These are phyloP conservation scores for Charaxes varanes DNA, from an alignment of 1,140 invertebrate genomes.

Conservation along the genomic window DNA sequence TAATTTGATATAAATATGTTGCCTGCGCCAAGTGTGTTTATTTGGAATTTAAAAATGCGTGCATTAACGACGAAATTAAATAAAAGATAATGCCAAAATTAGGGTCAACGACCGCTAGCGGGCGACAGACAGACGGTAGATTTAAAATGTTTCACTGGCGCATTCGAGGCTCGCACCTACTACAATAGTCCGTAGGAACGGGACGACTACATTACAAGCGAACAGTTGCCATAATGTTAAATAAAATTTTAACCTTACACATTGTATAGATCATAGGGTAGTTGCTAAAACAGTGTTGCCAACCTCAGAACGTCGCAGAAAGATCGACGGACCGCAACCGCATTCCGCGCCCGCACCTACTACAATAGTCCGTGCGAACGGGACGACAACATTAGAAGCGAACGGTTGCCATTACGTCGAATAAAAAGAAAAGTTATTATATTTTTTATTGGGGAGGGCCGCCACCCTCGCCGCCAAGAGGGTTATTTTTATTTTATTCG, in stretches of 20 bases:
- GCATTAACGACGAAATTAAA: too few species aligned
- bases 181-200: slow-evolving; percentile 57
- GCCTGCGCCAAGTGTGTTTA: too few species aligned
- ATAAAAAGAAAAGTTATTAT: slow-evolving; percentile 74
- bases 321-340: slow-evolving; percentile 9
- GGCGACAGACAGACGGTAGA: too few species aligned
- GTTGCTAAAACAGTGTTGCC: too few species aligned
- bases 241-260: too few species aligned
- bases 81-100: too few species aligned
- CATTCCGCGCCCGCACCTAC: slow-evolving; percentile 34
- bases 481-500: slow-evolving; percentile 73
- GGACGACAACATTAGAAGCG: slow-evolving; percentile 56
- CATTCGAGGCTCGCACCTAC: slow-evolving; percentile 34
- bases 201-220: slow-evolving; percentile 56
- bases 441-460: slow-evolving; percentile 70
- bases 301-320: too few species aligned
- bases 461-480: slow-evolving; percentile 64
- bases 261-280: too few species aligned
- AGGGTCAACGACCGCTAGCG: too few species aligned
- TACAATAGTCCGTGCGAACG: slow-evolving; percentile 57
- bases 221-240: slow-evolving; percentile 66
- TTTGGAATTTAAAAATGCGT: too few species aligned
- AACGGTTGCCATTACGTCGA: slow-evolving; percentile 67
- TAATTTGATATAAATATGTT: too few species aligned
- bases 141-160: too few species aligned